Evolutionary conservation across 2,888 invertebrate genomes (phyloP).

Genomic region (Perizoma flavofasciatum): DNA sequence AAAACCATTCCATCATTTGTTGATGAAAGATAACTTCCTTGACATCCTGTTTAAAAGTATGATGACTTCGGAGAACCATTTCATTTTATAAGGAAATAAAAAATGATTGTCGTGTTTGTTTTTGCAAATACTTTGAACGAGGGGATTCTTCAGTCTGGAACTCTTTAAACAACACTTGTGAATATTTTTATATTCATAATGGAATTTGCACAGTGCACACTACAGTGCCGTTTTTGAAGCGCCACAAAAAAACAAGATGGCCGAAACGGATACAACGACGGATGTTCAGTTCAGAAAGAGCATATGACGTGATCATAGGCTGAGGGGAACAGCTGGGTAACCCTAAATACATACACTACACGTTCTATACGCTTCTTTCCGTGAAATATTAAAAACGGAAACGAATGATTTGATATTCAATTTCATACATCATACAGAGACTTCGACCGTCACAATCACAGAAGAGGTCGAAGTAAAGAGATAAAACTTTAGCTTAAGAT

Average conservation of each 20-base stretch:
- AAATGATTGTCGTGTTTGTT: not conserved
- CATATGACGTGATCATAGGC: slow-evolving; percentile 47
- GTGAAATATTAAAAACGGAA: too few relatives aligned
- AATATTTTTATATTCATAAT: slow-evolving; percentile 12
- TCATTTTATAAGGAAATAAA: not conserved
- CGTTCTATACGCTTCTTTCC: too few relatives aligned
- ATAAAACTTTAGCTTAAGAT: too few relatives aligned
- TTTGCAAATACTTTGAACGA: slow-evolving; percentile 4
- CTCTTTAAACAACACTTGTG: slow-evolving; percentile 8
- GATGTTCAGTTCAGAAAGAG: slow-evolving; percentile 47
- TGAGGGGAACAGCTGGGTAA: slow-evolving; percentile 10
- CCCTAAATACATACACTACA: too few relatives aligned
- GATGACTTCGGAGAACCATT: slow-evolving; percentile 6
- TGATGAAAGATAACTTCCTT: too few relatives aligned
- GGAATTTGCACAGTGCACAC: slow-evolving; percentile 5
- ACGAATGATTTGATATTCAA: too few relatives aligned
- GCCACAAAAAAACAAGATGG: slow-evolving; percentile 55
- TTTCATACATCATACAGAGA: too few relatives aligned
- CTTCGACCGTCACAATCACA: too few relatives aligned
- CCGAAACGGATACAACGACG: slow-evolving; percentile 63
- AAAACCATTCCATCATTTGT: too few relatives aligned
- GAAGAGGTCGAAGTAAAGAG: too few relatives aligned
- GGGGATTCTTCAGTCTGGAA: not conserved
- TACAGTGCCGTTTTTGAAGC: slow-evolving; percentile 16
- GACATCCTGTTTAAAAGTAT: too few relatives aligned